phyloP scores from a whole-genome alignment of 1,140 invertebrate genomes.

The Cyphomyrmex costatus region DNA sequence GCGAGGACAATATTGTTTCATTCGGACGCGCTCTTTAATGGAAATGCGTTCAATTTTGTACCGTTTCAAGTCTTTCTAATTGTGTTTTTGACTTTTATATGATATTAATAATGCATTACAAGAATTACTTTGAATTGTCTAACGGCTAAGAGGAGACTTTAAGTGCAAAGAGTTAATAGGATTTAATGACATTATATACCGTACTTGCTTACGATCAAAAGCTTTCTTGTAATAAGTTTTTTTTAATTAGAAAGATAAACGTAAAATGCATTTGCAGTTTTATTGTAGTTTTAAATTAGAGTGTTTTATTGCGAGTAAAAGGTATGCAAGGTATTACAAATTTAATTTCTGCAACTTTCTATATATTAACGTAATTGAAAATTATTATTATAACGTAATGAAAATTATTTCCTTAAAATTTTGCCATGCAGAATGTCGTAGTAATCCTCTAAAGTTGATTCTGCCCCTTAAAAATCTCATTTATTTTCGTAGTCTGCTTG shows the following conservation, averaged over 20 bases:
- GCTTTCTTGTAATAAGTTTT: not conserved
- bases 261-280: not conserved
- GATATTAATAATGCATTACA: constrained; percentile 15
- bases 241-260: not conserved
- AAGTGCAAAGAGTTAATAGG: not conserved
- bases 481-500: not conserved
- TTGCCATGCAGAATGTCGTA: not conserved
- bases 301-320: not conserved
- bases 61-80: not conserved
- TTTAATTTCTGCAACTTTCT: not conserved
- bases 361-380: not conserved
- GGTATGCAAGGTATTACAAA: not conserved
- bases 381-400: not conserved
- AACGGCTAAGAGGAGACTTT: not conserved
- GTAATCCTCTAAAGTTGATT: not conserved
- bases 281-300: constrained; percentile 5
- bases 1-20: not conserved
- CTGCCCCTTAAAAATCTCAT: not conserved
- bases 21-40: not conserved
- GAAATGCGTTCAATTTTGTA: not conserved
- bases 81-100: not conserved
- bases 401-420: not conserved
- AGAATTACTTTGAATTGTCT: not conserved
- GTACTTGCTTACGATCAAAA: not conserved
- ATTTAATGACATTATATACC: constrained; percentile 6